These are phyloP conservation scores for Troglohyphantes excavatus DNA, from an alignment of 2,888 invertebrate species.

Conservation along the genomic window DNA sequence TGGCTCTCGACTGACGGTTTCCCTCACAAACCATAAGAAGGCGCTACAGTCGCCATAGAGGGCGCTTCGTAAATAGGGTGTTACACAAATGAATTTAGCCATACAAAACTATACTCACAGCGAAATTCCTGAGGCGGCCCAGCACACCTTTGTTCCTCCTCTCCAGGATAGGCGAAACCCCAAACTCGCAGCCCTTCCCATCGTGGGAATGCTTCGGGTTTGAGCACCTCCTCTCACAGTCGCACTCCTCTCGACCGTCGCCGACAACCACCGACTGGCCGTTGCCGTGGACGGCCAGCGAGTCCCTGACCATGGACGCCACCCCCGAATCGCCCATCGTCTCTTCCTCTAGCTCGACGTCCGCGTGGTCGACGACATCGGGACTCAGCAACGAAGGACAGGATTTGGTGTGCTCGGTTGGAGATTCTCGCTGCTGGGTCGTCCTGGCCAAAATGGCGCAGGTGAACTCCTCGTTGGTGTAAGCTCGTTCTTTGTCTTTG, in stretches of 20 bases:
- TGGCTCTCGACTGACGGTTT: no score
- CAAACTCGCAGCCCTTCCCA: slow-evolving; percentile 54
- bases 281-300: slow-evolving; percentile 3
- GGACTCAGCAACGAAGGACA: neutral
- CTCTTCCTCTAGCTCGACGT: neutral
- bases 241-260: slow-evolving; percentile 50
- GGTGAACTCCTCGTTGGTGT: slow-evolving; percentile 76
- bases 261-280: neutral
- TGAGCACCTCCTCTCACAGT: slow-evolving; percentile 72
- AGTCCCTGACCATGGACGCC: slow-evolving; percentile 45
- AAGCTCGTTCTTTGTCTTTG: slow-evolving; percentile 60
- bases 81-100: no score
- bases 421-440: neutral
- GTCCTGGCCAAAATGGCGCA: slow-evolving; percentile 73
- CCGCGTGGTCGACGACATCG: neutral
- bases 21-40: no score
- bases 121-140: slow-evolving; percentile 71
- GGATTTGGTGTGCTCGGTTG: slow-evolving; percentile 6
- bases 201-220: slow-evolving; percentile 56
- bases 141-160: slow-evolving; percentile 75
- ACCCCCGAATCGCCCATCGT: slow-evolving; percentile 70
- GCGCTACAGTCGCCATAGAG: no score
- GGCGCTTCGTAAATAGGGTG: no score
- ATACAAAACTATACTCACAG: slow-evolving; percentile 60
- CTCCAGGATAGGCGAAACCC: slow-evolving; percentile 67